Evolutionary conservation across 2,797 vertebrate genomes (phyloP).

Genomic region (Choloepus didactylus): DNA sequence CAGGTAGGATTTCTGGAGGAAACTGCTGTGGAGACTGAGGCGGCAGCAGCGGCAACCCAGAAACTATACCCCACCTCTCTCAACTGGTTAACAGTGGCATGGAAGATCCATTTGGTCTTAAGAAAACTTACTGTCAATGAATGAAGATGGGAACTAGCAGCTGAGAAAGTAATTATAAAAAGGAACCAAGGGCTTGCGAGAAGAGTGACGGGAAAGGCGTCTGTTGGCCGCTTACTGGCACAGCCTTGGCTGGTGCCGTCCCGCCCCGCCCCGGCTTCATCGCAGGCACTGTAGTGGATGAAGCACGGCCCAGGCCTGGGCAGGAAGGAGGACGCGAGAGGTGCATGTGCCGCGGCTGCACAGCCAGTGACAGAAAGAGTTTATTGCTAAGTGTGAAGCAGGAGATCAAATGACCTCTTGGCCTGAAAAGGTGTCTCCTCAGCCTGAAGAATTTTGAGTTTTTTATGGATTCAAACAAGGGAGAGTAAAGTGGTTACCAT

Average conservation of each 20-base stretch:
- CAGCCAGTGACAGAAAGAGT: constrained; percentile 70
- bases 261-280: constrained; percentile 62
- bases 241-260: not conserved
- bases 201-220: constrained; percentile 69
- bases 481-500: too few relatives aligned
- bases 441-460: too few relatives aligned
- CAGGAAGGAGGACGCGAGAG: not conserved
- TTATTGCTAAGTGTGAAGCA: too few relatives aligned
- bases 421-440: too few relatives aligned
- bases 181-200: not conserved
- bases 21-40: constrained; percentile 49
- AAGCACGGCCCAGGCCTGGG: not conserved
- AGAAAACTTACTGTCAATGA: too few relatives aligned
- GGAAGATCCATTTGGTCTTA: too few relatives aligned
- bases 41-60: not conserved
- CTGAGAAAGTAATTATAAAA: too few relatives aligned
- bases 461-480: too few relatives aligned
- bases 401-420: too few relatives aligned
- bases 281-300: not conserved
- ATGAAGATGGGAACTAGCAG: too few relatives aligned
- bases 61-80: too few relatives aligned
- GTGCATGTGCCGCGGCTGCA: not conserved
- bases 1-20: constrained; percentile 83
- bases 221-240: constrained; percentile 84
- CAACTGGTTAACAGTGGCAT: too few relatives aligned